Base-by-base conservation (phyloP, 1,140 invertebrate genomes). In the Oncopodura yosiiana region DNA sequence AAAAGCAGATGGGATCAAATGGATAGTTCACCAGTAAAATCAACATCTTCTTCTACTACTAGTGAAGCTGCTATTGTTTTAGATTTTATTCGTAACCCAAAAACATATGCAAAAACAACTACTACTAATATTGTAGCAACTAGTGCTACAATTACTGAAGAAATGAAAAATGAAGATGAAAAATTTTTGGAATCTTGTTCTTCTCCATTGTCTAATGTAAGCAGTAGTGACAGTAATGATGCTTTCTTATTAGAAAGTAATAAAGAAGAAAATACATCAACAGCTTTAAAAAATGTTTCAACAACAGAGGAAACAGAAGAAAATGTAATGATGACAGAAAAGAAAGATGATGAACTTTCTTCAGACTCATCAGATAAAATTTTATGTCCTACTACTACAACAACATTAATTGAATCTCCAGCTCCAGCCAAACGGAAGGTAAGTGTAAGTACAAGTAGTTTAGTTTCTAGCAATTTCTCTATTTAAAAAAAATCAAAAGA, bases 351-450 rank as follows among this genome's bases (percentile, higher is more conserved):
- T n/a, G n/a, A n/a, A n/a, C n/a, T n/a, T n/a, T n/a, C n/a, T n/a
- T n/a, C n/a, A n/a, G n/a, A n/a, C n/a, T n/a, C n/a, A n/a, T n/a
- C n/a, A n/a, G 18, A 23, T 24, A 45, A 14, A 45, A 45, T 21
- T 26, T 43, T 23, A 43, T 11, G 3, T 12, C n/a, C 36, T 16
- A 38, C 8, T 8, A 38, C 36, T n/a, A 38, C 36, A 38, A 38
- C 36, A 38, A 38, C 36, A 38, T 5, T 16, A 38, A 38, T 18
- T 14, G 56, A 61, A 19, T 50, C 67, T n/a, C 70, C 72, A 2
- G 67, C 60, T 44, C 64, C 66, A 16, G 52, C 71, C 34, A 77
- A 75, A 61, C 69, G 74, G 65, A 77, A 77, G 73, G 74, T 75
- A 68, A 67, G 67, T 59, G 62, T 56, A 24, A 59, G 60, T 63